Conservation (phyloP, 2,113 vertebrate species). For the Microtus oregoni region DNA sequence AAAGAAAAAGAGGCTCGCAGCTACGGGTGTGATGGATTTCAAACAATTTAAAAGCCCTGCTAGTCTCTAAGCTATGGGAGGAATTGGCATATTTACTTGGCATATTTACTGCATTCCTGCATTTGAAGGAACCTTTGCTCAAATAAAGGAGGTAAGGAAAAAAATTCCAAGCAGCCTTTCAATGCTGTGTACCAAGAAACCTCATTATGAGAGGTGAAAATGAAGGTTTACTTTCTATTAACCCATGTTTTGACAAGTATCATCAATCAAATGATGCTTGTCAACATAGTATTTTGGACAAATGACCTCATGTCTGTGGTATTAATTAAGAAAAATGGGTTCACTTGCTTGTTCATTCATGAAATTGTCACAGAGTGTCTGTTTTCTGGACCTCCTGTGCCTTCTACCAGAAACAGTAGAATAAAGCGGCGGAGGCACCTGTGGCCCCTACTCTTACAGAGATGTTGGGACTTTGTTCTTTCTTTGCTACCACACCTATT, state of each 20-base stretch:
- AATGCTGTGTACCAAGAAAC: conserved; percentile 18
- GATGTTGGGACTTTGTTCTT: background rate
- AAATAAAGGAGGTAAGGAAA: background rate
- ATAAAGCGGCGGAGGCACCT: background rate
- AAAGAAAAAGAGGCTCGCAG: background rate
- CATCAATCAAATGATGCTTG: background rate
- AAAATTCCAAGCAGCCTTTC: background rate
- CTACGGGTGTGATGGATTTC: background rate
- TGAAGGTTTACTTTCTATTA: conserved; percentile 33
- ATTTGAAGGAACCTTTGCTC: background rate
- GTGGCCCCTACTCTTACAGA: background rate
- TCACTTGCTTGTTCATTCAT: background rate
- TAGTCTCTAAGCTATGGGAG: background rate
- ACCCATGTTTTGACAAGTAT: conserved; percentile 46
- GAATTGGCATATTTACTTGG: background rate
- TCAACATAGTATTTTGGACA: conserved; percentile 35
- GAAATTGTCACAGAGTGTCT: background rate
- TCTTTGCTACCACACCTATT: background rate
- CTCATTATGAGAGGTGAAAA: background rate
- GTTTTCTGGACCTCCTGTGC: background rate
- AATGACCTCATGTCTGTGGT: background rate
- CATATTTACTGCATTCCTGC: background rate
- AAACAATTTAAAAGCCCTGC: background rate
- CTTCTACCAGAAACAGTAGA: background rate
- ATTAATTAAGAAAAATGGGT: conserved; percentile 36